Percentiles rank a stretch among this genome's conserved stretches.
Conservation (phyloP, 2,888 invertebrate species). For the Dryobotodes eremita region DNA sequence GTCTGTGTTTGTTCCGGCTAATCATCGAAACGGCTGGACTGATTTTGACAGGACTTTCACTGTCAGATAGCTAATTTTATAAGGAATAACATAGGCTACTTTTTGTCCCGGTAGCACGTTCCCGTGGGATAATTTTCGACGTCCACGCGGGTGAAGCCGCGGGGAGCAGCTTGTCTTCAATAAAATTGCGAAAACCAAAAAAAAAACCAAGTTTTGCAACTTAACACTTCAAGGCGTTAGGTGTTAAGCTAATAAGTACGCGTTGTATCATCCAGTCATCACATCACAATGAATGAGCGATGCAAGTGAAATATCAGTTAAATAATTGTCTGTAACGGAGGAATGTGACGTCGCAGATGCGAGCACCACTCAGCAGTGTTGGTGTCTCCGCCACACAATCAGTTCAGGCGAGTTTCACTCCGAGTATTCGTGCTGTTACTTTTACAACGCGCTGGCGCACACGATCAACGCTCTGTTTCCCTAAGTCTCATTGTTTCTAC, state of each 20-base stretch:
- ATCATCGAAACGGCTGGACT: too few species aligned
- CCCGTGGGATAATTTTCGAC: too few species aligned
- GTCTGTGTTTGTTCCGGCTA: too few species aligned
- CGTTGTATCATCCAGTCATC: conserved; percentile 58
- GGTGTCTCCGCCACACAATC: conserved; percentile 80
- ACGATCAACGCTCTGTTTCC: conserved; percentile 90
- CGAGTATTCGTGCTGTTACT: conserved; percentile 90
- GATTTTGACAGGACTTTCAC: too few species aligned
- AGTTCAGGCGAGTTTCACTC: conserved; percentile 89
- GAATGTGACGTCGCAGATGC: conserved; percentile 83
- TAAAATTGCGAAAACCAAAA: conserved; percentile 15
- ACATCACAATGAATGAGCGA: conserved; percentile 67
- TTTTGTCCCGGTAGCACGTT: too few species aligned
- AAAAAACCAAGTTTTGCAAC: conserved; percentile 9
- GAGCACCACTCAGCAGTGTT: conserved; percentile 52
- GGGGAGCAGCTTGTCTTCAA: background rate
- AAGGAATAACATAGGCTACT: too few species aligned
- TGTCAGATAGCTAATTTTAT: too few species aligned
- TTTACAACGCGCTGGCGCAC: conserved; percentile 90
- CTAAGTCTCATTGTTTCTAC: conserved; percentile 86
- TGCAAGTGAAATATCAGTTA: conserved; percentile 74
- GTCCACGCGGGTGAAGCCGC: too few species aligned
- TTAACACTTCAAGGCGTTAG: conserved; percentile 38
- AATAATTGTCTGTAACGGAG: conserved; percentile 79
- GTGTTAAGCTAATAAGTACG: conserved; percentile 53